Base-by-base conservation (phyloP, 2,113 vertebrate species). In the Irena cyanogastra region DNA sequence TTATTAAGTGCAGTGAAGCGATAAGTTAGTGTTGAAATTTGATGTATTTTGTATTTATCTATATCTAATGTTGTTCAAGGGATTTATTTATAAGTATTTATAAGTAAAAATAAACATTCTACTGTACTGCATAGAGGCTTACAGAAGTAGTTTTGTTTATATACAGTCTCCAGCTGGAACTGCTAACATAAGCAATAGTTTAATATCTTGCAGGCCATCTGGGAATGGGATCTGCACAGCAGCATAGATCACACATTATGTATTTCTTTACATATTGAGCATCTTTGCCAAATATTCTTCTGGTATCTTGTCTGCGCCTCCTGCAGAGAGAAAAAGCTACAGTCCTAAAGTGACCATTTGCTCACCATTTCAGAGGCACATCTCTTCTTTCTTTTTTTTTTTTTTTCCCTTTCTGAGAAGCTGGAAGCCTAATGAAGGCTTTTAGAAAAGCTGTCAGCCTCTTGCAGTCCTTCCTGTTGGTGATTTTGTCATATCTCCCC, bases 171-270 rank as follows among this genome's bases (percentile, higher is more conserved):
- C 87, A 95, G 77, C 84, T 95, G 95, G 93, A 96, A 89, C 42
- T 87, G 87, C 41, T 89, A 83, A 82, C 56, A 70, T 45, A 93
- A 94, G 64, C 83, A 94, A 79, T 94, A 93, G 78, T 87, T 92
- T 84, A 94, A 82, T 95, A 94, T 94, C 87, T 89, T 47, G 39
- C n/a, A 47, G 72, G 49, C 83, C 94, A 93, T 95, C 91, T 95
- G 93, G 94, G 94, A 87, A 45, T 82, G 60, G 64, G 74, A 76
- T 94, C 95, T 94, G 56, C 35, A 21, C 2, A 83, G 60, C 59
- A 84, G 39, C 31, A 50, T 76, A 69, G 53, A 93, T 87, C 57
- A 84, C 74, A 30, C 2, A 5, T 80, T 81, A 78, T 76, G n/a
- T 75, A 61, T 94, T 95, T 93, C 44, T 60, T 16, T 74, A 26